Evolutionary conservation across 2,888 invertebrate genomes (phyloP).

Genomic region (Agrilus cyanescens): DNA sequence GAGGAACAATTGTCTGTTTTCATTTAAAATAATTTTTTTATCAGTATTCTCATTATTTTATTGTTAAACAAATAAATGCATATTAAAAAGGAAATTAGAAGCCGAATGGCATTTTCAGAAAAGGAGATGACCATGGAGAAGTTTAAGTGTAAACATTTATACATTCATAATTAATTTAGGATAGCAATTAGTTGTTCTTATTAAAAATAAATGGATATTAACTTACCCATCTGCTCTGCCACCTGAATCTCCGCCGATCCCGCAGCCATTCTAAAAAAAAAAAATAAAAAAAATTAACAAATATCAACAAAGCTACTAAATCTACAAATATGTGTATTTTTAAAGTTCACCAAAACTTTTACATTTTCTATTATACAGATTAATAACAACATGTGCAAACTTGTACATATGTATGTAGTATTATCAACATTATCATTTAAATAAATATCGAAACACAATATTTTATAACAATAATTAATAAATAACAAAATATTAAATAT

Average conservation of each 20-base stretch:
- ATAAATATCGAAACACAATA: neutral
- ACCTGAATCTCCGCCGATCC: constrained; percentile 63
- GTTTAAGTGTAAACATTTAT: too few species aligned
- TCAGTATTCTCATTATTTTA: too few species aligned
- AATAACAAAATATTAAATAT: constrained; percentile 4
- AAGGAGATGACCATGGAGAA: too few species aligned
- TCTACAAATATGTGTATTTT: constrained; percentile 12
- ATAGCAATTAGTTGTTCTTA: too few species aligned
- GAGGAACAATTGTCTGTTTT: too few species aligned
- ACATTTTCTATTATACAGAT: neutral
- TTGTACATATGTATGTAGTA: too few species aligned
- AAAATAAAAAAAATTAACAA: constrained; percentile 43
- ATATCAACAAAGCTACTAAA: constrained; percentile 36
- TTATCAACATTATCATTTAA: too few species aligned
- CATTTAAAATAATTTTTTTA: too few species aligned
- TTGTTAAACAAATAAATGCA: too few species aligned
- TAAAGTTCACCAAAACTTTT: constrained; percentile 4
- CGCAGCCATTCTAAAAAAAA: constrained; percentile 77
- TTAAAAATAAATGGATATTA: constrained; percentile 7
- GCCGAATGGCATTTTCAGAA: too few species aligned
- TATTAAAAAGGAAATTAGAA: too few species aligned
- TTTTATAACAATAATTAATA: constrained; percentile 5
- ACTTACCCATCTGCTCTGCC: constrained; percentile 76
- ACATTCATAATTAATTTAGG: too few species aligned
- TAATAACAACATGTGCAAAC: constrained; percentile 1